Evolutionary conservation across 2,113 vertebrate species (phyloP).

Genomic region (Artemisiospiza belli): DNA sequence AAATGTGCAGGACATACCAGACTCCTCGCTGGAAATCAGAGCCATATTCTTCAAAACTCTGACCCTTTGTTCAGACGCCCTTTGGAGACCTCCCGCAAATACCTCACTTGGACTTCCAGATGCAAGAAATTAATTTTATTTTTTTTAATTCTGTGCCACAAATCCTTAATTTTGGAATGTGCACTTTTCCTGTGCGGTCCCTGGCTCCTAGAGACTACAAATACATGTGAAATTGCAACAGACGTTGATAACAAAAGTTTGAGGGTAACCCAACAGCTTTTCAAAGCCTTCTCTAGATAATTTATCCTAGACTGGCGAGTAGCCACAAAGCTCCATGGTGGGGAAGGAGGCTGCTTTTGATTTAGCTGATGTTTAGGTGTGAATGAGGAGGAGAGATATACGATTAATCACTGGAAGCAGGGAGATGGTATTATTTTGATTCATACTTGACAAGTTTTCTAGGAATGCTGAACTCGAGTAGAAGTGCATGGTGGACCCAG

Average conservation of each 20-base stretch:
- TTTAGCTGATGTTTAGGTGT: constrained; percentile 77
- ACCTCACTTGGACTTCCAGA: constrained; percentile 52
- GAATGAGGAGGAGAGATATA: constrained; percentile 75
- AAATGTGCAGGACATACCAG: constrained; percentile 49
- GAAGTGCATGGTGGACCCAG: constrained; percentile 84
- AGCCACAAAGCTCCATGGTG: not conserved
- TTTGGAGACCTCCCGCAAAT: constrained; percentile 62
- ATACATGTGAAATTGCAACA: constrained; percentile 46
- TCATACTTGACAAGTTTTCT: constrained; percentile 81
- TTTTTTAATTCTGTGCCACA: constrained; percentile 64
- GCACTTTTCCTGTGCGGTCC: constrained; percentile 36
- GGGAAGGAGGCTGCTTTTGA: constrained; percentile 66
- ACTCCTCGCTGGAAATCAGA: constrained; percentile 49
- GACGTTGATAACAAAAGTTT: constrained; percentile 21
- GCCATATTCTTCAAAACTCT: constrained; percentile 37
- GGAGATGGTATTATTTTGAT: constrained; percentile 82
- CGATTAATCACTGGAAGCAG: constrained; percentile 70
- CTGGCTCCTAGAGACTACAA: constrained; percentile 34
- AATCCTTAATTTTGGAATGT: constrained; percentile 54
- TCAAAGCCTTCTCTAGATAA: constrained; percentile 41
- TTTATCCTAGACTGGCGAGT: constrained; percentile 40
- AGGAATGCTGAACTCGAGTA: constrained; percentile 77
- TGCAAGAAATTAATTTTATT: constrained; percentile 59
- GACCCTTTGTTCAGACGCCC: constrained; percentile 57
- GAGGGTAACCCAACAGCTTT: constrained; percentile 43